phyloP scores from a whole-genome alignment of 35 echinoderm and acorn worm genomes.

The Stichopus chloronotus region DNA sequence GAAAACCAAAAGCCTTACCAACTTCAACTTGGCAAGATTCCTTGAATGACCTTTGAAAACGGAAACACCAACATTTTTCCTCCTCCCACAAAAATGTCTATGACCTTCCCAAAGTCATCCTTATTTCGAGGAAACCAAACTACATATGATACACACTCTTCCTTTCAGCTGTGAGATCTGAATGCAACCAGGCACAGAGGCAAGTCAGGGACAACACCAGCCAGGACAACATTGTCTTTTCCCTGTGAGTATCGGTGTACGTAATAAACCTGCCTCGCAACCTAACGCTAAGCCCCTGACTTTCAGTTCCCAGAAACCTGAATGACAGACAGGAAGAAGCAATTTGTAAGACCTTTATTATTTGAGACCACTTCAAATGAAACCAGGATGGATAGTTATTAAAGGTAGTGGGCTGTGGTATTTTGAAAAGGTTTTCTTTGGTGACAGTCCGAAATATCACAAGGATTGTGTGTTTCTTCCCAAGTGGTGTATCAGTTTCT shows the following conservation, averaged over 20 bases:
- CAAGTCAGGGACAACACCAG: background rate
- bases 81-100: conserved; percentile 3
- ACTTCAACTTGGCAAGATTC: background rate
- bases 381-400: background rate
- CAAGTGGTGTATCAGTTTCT: background rate
- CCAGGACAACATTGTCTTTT: background rate
- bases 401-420: conserved; percentile 20
- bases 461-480: conserved; percentile 19
- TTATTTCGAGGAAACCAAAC: background rate
- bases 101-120: background rate
- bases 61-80: background rate
- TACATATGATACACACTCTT: background rate
- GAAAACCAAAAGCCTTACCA: no score
- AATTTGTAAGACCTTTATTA: conserved; percentile 6
- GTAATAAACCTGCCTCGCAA: background rate
- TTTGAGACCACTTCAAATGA: conserved; percentile 26
- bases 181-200: background rate
- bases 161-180: background rate
- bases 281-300: background rate
- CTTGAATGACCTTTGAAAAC: conserved; percentile 1
- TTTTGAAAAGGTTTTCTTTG: background rate
- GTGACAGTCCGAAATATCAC: conserved; percentile 17
- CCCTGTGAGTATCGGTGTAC: background rate
- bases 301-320: background rate
- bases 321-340: background rate